Base-by-base conservation (phyloP, 2,888 invertebrate species). In the Candidula unifasciata region DNA sequence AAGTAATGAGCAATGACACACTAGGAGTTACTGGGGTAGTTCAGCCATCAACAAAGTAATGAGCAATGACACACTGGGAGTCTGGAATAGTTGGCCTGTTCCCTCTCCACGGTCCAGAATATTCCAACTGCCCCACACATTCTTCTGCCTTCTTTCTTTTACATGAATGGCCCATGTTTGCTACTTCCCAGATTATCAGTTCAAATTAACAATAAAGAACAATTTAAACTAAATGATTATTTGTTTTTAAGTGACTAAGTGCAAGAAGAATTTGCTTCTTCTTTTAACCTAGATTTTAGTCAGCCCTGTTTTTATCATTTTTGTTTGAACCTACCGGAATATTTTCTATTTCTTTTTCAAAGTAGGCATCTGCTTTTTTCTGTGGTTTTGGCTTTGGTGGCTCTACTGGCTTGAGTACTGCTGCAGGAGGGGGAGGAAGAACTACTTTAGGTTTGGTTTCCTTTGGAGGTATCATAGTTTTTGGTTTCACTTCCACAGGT, bases 281-380 rank as follows among this genome's bases (percentile, higher is more conserved):
- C 18, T 54, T 54, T 54, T 54, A 54, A 54, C 18, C 10, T 13
- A 54, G 54, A 54, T 18, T 54, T 54, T 13, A 54, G 18, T 54
- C 13, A 54, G 54, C 54, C 54, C 54, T 54, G 54, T 13, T 54
- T 18, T 54, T 54, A 54, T 54, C 18, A 54, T 13, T 24, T 24
- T 21, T 27, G 21, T 30, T 3, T 54, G 10, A 44, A 80, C 87
- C 86, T 89, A 92, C 92, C 87, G 90, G 87, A 69, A 92, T 85
- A 82, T 92, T 86, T 85, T 92, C 92, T 24, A 89, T 91, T 87
- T 94, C 94, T 88, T 92, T 93, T 84, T 91, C 93, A 89, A 92
- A 93, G 85, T 91, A 94, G n/a, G 93, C 91, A 80, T 93, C 92
- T 30, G 87, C 83, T 73, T 88, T 89, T 73, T 87, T 88, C 60